These are phyloP conservation scores for Drosophila dunni DNA, from an alignment of 1,140 invertebrate species.

Conservation along the genomic window DNA sequence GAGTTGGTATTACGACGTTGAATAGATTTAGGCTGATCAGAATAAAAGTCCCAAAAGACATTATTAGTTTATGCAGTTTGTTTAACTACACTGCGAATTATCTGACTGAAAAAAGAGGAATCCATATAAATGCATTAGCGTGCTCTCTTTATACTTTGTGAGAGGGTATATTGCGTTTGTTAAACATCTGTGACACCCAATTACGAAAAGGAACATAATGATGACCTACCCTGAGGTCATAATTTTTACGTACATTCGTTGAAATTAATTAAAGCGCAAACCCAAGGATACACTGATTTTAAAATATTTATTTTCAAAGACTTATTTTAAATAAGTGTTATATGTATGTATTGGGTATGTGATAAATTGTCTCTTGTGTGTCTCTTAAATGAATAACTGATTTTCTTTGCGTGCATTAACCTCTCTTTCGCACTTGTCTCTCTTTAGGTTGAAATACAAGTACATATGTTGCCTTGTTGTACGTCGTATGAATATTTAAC, in stretches of 20 bases:
- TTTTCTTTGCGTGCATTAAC: slow-evolving; percentile 5
- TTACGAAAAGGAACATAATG: no score
- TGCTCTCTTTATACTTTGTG: no score
- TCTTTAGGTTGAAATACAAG: not conserved
- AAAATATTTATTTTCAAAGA: slow-evolving; percentile 56
- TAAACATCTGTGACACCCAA: no score
- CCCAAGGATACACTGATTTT: slow-evolving; percentile 20
- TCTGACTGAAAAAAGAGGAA: slow-evolving; percentile 9
- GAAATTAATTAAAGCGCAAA: not conserved
- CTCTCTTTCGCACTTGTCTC: not conserved
- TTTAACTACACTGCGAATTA: not conserved
- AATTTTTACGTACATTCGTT: not conserved
- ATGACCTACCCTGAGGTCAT: no score
- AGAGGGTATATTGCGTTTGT: no score
- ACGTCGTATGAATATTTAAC: not conserved
- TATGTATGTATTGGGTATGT: slow-evolving; percentile 43
- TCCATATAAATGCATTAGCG: slow-evolving; percentile 22
- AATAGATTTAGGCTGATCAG: slow-evolving; percentile 9
- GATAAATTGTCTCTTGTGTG: slow-evolving; percentile 44
- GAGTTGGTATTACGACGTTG: not conserved
- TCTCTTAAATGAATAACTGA: slow-evolving; percentile 49
- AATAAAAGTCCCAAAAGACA: not conserved
- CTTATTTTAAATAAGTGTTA: slow-evolving; percentile 50
- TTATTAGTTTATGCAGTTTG: not conserved
- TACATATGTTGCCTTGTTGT: not conserved